Evolutionary conservation across 1,140 invertebrate species (phyloP).

Genomic region (Xylocopa sonorina): DNA sequence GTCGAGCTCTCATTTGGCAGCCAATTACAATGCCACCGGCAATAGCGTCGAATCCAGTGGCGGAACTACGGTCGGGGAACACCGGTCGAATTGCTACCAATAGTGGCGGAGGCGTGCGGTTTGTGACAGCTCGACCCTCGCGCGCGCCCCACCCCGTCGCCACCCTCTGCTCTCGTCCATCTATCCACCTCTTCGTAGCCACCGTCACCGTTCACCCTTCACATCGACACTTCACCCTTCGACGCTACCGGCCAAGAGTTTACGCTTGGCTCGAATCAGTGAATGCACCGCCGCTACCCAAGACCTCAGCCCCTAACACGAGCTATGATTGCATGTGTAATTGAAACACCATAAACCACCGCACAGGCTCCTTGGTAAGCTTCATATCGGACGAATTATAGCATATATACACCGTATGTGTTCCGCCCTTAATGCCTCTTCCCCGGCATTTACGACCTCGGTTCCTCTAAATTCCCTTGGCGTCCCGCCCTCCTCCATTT

Average conservation of each 20-base stretch:
- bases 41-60: constrained; percentile 66
- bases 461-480: constrained; percentile 28
- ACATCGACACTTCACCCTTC: constrained; percentile 15
- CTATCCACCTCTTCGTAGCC: not conserved
- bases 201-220: constrained; percentile 22
- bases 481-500: not conserved
- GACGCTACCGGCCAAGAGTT: constrained; percentile 25
- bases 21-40: constrained; percentile 74
- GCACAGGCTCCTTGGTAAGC: constrained; percentile 57
- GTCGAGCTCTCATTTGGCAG: constrained; percentile 73
- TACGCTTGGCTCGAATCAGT: constrained; percentile 38
- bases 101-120: constrained; percentile 62
- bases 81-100: constrained; percentile 63
- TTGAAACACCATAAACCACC: constrained; percentile 71
- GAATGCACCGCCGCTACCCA: not conserved
- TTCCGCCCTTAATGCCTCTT: constrained; percentile 44
- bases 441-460: constrained; percentile 46
- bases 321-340: constrained; percentile 67
- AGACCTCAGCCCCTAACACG: constrained; percentile 53
- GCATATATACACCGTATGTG: constrained; percentile 47
- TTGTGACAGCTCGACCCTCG: constrained; percentile 58
- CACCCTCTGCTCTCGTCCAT: not conserved
- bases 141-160: not conserved
- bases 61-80: constrained; percentile 61
- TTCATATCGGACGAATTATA: constrained; percentile 67